Percentiles rank a stretch among this genome's conserved stretches.
Evolutionary conservation across 1,140 invertebrate genomes (phyloP).

Genomic region (Hormaphis cornu): DNA sequence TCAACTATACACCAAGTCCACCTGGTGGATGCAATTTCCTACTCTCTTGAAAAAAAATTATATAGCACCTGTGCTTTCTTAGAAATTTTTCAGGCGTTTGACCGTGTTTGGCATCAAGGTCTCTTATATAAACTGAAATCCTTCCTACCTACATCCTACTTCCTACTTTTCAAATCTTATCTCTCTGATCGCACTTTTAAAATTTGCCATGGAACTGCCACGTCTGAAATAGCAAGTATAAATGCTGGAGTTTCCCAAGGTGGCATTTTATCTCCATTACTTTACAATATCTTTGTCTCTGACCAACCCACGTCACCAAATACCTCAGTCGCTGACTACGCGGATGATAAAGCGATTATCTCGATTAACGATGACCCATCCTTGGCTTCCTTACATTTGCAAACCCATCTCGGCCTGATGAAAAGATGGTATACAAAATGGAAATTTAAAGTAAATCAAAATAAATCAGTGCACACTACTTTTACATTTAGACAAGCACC

Average conservation of each 20-base stretch:
- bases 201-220: not conserved
- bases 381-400: not conserved
- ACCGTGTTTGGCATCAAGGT: not conserved
- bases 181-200: slow-evolving; percentile 3
- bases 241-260: slow-evolving; percentile 9
- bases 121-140: slow-evolving; percentile 5
- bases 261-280: not conserved
- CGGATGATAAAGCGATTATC: not conserved
- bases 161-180: slow-evolving; percentile 1
- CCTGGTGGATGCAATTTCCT: not conserved
- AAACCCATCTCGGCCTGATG: not conserved
- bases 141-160: slow-evolving; percentile 1
- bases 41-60: not conserved
- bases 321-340: not conserved
- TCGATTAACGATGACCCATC: not conserved
- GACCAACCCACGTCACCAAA: not conserved
- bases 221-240: not conserved
- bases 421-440: not conserved
- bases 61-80: not conserved
- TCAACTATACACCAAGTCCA: not conserved
- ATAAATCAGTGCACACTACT: not conserved
- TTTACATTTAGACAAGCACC: not conserved
- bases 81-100: not conserved
- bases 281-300: not conserved
- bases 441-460: not conserved